Conservation (phyloP, 2,113 vertebrate species). For the Onychostruthus taczanowskii region DNA sequence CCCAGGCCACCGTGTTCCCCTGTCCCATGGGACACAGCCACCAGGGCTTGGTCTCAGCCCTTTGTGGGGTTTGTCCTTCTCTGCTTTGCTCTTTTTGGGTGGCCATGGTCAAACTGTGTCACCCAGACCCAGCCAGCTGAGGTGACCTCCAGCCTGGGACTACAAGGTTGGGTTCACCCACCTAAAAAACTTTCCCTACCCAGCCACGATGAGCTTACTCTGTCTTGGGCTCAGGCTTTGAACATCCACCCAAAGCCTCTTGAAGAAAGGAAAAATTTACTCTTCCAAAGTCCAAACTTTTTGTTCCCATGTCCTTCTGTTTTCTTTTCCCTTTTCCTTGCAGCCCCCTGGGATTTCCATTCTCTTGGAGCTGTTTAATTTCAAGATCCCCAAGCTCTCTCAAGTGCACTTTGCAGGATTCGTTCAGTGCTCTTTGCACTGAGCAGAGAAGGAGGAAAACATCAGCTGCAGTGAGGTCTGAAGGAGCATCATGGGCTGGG, state of each 20-base stretch:
- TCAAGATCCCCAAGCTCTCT: not conserved
- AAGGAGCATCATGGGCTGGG: accelerated
- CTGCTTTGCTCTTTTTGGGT: not conserved
- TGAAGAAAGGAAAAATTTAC: not conserved
- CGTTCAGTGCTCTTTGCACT: not conserved
- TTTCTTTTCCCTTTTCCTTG: not conserved
- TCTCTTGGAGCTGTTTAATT: not conserved
- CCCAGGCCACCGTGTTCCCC: not conserved
- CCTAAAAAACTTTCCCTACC: not conserved
- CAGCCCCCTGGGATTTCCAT: not conserved
- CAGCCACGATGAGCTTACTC: accelerated
- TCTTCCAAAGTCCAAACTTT: not conserved
- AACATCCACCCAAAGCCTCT: not conserved
- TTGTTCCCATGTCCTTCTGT: not conserved
- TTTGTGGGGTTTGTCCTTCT: not conserved
- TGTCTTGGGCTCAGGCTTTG: not conserved
- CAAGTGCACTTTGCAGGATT: not conserved
- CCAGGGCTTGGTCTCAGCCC: not conserved
- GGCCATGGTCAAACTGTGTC: accelerated
- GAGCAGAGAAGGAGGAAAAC: not conserved
- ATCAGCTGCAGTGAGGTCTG: not conserved
- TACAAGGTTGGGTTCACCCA: not conserved
- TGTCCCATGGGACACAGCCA: not conserved
- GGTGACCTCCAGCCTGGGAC: not conserved
- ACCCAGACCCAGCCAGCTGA: not conserved